phyloP scores from a whole-genome alignment of 2,888 invertebrate genomes.

The Acronicta alni region DNA sequence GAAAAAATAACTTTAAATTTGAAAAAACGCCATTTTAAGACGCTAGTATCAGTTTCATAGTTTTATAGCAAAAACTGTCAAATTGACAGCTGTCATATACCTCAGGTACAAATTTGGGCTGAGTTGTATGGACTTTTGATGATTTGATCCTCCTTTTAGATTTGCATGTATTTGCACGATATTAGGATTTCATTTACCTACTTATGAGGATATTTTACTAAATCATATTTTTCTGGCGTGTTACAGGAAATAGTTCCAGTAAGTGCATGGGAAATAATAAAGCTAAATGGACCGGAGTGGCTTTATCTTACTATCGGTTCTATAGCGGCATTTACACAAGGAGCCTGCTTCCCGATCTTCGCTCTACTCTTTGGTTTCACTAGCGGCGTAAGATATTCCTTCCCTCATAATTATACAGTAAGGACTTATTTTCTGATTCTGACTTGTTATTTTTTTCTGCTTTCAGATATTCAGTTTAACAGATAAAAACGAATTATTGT shows the following conservation, averaged over 20 bases:
- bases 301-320: slow-evolving; percentile 88
- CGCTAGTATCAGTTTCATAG: too few species aligned
- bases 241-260: slow-evolving; percentile 72
- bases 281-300: slow-evolving; percentile 91
- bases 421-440: too few species aligned
- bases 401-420: background rate
- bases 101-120: too few species aligned
- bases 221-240: background rate
- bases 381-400: slow-evolving; percentile 83
- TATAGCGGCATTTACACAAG: slow-evolving; percentile 90
- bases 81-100: too few species aligned
- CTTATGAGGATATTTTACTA: too few species aligned
- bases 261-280: slow-evolving; percentile 86
- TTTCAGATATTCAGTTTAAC: slow-evolving; percentile 89
- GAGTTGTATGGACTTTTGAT: too few species aligned
- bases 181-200: too few species aligned
- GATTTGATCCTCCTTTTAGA: too few species aligned
- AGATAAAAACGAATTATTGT: slow-evolving; percentile 87
- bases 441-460: background rate
- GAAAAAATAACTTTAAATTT: too few species aligned
- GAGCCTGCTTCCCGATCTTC: slow-evolving; percentile 91
- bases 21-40: too few species aligned
- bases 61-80: too few species aligned
- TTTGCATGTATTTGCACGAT: too few species aligned
- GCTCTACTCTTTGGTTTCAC: slow-evolving; percentile 92